Evolutionary conservation across 2,888 invertebrate genomes (phyloP).

Genomic region (Ophion ventricosus): DNA sequence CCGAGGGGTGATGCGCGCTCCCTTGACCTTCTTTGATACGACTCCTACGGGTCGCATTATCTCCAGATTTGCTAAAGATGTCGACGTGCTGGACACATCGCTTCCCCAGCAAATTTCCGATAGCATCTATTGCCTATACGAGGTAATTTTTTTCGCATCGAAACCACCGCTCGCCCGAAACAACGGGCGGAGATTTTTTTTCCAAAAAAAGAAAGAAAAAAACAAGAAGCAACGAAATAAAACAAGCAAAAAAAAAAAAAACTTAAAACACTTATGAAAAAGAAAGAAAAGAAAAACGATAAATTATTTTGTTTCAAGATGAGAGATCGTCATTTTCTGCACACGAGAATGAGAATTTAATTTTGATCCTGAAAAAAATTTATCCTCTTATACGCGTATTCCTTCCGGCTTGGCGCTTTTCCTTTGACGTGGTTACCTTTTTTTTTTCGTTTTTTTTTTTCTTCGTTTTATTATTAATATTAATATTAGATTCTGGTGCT

Average conservation of each 20-base stretch:
- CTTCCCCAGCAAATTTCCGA: conserved; percentile 88
- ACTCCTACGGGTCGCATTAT: conserved; percentile 84
- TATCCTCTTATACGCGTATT: conserved; percentile 48
- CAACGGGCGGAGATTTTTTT: conserved; percentile 36
- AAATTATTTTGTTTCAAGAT: background rate
- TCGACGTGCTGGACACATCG: conserved; percentile 89
- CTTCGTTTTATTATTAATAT: background rate
- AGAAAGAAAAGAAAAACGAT: conserved; percentile 3
- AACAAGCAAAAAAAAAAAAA: conserved; percentile 17
- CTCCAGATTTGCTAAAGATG: conserved; percentile 90
- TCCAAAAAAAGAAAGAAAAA: background rate
- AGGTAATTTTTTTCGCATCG: conserved; percentile 85
- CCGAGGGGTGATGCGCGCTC: conserved; percentile 83
- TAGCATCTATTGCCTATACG: conserved; percentile 89
- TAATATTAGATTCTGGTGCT: conserved; percentile 22
- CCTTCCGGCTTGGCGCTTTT: conserved; percentile 56
- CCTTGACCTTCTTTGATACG: conserved; percentile 84
- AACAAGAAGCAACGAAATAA: conserved; percentile 8
- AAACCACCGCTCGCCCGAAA: conserved; percentile 44
- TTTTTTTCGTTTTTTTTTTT: background rate
- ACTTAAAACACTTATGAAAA: background rate
- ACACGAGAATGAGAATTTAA: conserved; percentile 39
- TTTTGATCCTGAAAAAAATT: conserved; percentile 50
- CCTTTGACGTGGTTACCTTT: background rate
- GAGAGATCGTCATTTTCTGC: background rate